Evolutionary conservation across 2,888 invertebrate genomes (phyloP).

Genomic region (Dimorphilus gyrociliatus): DNA sequence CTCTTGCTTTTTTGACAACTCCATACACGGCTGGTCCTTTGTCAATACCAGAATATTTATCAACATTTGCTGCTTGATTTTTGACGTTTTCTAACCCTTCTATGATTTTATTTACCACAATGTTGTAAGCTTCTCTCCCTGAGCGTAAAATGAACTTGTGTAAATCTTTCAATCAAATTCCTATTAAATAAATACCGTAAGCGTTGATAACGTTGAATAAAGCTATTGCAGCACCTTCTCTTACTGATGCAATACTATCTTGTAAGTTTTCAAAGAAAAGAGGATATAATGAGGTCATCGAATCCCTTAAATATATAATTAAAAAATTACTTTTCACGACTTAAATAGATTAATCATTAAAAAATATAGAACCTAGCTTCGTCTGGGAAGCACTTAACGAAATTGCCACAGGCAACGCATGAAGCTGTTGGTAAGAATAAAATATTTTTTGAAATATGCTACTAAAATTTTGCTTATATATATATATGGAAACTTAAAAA

Average conservation of each 20-base stretch:
- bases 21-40: constrained; percentile 39
- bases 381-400: constrained; percentile 41
- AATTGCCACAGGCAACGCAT: constrained; percentile 43
- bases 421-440: too few species aligned
- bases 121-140: constrained; percentile 1
- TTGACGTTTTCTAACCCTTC: constrained; percentile 29
- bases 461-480: too few species aligned
- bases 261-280: constrained; percentile 39
- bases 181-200: constrained; percentile 18
- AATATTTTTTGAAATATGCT: too few species aligned
- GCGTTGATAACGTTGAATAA: constrained; percentile 38
- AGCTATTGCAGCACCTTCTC: constrained; percentile 44
- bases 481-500: too few species aligned
- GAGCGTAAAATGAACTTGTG: not conserved
- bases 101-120: constrained; percentile 10
- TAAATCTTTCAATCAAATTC: not conserved
- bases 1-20: constrained; percentile 38
- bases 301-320: constrained; percentile 13
- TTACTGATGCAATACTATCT: constrained; percentile 43
- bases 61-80: constrained; percentile 37
- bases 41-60: constrained; percentile 36
- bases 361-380: constrained; percentile 39
- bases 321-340: not conserved
- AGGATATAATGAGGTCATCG: constrained; percentile 37
- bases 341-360: not conserved